phyloP scores from a whole-genome alignment of 2,888 invertebrate genomes.

The Smittia aterrima region DNA sequence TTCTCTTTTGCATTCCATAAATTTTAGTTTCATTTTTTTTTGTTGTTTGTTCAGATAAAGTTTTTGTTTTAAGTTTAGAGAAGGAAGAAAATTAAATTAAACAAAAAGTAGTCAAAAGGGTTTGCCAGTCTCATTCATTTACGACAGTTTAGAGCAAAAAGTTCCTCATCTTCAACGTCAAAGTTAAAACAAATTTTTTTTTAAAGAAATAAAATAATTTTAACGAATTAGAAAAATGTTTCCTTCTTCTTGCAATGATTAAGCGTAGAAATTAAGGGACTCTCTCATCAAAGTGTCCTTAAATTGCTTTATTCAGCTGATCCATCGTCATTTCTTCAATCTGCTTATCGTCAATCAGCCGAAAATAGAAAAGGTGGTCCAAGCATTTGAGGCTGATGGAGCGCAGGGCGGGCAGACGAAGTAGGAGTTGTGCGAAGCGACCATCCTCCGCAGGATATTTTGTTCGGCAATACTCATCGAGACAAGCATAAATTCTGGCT shows the following conservation, averaged over 20 bases:
- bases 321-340: constrained; percentile 82
- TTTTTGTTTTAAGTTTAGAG: not conserved
- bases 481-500: constrained; percentile 89
- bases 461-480: constrained; percentile 91
- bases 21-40: constrained; percentile 20
- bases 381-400: constrained; percentile 91
- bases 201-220: not conserved
- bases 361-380: constrained; percentile 93
- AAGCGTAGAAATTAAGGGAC: not conserved
- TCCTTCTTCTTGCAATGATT: constrained; percentile 1
- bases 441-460: constrained; percentile 89
- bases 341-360: constrained; percentile 81
- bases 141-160: constrained; percentile 25
- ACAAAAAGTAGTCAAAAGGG: constrained; percentile 8
- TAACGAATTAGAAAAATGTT: not conserved
- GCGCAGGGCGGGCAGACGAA: constrained; percentile 83
- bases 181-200: not conserved
- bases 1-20: constrained; percentile 1
- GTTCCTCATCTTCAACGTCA: not conserved
- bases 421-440: constrained; percentile 89
- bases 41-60: not conserved
- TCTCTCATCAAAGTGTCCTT: not conserved
- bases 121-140: constrained; percentile 38
- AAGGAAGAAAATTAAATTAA: constrained; percentile 20
- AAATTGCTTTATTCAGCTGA: constrained; percentile 66